Evolutionary conservation across 2,888 invertebrate genomes (phyloP).

Genomic region (Melanostoma scalare): DNA sequence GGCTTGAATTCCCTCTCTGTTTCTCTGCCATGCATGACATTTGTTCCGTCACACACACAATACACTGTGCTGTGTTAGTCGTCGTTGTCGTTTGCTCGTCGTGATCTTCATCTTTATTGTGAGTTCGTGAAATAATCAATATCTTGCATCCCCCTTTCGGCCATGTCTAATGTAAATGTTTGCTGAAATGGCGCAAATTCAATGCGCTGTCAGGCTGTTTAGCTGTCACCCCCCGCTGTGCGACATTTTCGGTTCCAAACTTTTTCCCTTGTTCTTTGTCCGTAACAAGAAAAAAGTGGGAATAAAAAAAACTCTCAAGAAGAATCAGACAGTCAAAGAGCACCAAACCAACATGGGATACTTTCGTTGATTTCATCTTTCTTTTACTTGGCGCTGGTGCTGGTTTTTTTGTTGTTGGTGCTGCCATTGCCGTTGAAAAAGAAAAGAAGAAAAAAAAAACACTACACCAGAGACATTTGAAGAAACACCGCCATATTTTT

Average conservation of each 20-base stretch:
- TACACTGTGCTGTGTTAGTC: conserved; percentile 19
- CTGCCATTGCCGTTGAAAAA: conserved; percentile 27
- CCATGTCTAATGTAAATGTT: conserved; percentile 9
- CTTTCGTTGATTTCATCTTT: conserved; percentile 55
- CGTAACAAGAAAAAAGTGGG: neutral
- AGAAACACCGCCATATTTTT: conserved; percentile 66
- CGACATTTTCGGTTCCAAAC: conserved; percentile 46
- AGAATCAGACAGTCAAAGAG: neutral
- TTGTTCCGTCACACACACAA: conserved; percentile 38
- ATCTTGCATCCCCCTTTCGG: conserved; percentile 52
- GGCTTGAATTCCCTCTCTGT: conserved; percentile 51
- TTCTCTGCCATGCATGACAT: conserved; percentile 57
- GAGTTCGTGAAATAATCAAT: conserved; percentile 64
- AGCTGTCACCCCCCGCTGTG: conserved; percentile 26
- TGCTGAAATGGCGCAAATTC: conserved; percentile 52
- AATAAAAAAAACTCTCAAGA: conserved; percentile 9
- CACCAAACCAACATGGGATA: conserved; percentile 17
- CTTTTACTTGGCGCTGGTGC: conserved; percentile 23
- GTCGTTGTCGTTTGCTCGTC: conserved; percentile 29
- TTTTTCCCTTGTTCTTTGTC: conserved; percentile 26
- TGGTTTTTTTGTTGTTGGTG: neutral
- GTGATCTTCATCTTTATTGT: conserved; percentile 66
- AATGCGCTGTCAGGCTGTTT: conserved; percentile 42
- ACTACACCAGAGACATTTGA: neutral
- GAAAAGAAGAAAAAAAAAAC: conserved; percentile 4